Conservation (phyloP, 2,888 invertebrate genomes). For the Hypsopygia costalis region DNA sequence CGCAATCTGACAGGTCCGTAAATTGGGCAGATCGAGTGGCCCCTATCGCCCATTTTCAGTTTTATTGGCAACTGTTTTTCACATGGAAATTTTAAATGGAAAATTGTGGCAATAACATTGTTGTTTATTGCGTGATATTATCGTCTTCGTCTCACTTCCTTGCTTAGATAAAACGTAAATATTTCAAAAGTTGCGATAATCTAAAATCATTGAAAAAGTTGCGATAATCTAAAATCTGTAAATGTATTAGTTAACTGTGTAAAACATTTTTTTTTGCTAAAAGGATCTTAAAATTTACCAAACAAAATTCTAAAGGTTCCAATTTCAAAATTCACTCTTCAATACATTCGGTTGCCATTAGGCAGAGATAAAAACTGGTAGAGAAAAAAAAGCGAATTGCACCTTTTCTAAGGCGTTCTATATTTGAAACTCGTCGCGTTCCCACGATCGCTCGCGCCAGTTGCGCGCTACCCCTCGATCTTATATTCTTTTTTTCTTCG, state of each 20-base stretch:
- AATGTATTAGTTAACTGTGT: conserved; percentile 15
- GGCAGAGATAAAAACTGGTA: conserved; percentile 58
- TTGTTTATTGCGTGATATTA: too few species aligned
- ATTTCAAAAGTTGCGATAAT: too few species aligned
- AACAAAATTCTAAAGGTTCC: conserved; percentile 43
- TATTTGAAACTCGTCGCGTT: conserved; percentile 74
- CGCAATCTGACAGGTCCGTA: too few species aligned
- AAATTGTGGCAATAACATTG: too few species aligned
- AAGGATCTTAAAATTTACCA: conserved; percentile 27
- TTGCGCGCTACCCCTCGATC: conserved; percentile 67
- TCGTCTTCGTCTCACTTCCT: too few species aligned
- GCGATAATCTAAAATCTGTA: conserved; percentile 10
- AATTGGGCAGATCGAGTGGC: too few species aligned
- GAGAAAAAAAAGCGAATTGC: conserved; percentile 67
- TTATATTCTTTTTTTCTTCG: conserved; percentile 53
- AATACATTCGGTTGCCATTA: conserved; percentile 52
- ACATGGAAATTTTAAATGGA: too few species aligned
- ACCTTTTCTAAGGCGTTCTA: conserved; percentile 78
- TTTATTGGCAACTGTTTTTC: too few species aligned
- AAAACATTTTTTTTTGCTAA: conserved; percentile 25
- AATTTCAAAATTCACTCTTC: conserved; percentile 60
- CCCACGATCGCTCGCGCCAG: conserved; percentile 79
- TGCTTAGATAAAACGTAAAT: too few species aligned
- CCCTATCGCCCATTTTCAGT: too few species aligned
- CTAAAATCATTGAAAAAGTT: too few species aligned